These are phyloP conservation scores for Papilio protenor DNA, from an alignment of 2,888 invertebrate genomes.

Conservation along the genomic window DNA sequence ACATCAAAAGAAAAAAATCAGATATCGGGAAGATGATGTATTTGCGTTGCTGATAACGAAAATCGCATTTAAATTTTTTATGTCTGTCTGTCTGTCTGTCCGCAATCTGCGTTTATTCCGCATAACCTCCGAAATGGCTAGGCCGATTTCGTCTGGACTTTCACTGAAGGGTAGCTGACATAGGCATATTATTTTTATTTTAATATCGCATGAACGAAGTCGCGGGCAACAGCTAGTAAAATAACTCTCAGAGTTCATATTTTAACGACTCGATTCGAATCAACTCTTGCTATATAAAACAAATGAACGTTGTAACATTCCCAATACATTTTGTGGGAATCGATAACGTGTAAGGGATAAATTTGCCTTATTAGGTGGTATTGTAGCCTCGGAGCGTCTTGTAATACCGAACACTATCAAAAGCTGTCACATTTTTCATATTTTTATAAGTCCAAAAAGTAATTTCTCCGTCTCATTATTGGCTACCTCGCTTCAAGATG, in stretches of 20 bases:
- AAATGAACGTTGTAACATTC: not conserved
- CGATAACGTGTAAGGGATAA: constrained; percentile 30
- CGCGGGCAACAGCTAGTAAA: too few relatives aligned
- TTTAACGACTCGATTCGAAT: not conserved
- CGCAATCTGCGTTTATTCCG: too few relatives aligned
- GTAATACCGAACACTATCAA: constrained; percentile 32
- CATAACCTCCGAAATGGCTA: too few relatives aligned
- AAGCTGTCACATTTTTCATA: constrained; percentile 40
- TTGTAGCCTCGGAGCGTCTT: constrained; percentile 26
- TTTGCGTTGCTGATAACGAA: too few relatives aligned
- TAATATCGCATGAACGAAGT: too few relatives aligned
- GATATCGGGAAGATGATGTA: too few relatives aligned
- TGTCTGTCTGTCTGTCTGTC: too few relatives aligned
- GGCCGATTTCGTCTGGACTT: too few relatives aligned
- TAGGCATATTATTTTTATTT: too few relatives aligned
- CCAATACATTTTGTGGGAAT: constrained; percentile 15
- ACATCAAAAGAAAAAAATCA: too few relatives aligned
- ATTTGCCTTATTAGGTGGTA: constrained; percentile 36
- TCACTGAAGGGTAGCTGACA: too few relatives aligned
- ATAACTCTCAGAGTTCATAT: not conserved
- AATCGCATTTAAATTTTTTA: too few relatives aligned
- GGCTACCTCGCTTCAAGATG: constrained; percentile 54
- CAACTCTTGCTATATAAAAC: not conserved
- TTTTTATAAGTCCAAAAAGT: constrained; percentile 42
- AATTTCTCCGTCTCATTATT: constrained; percentile 41